A percentile compares a stretch with the other conserved stretches of the same genome.
phyloP scores from a whole-genome alignment of 2,797 vertebrate genomes.

The Fringilla coelebs region DNA sequence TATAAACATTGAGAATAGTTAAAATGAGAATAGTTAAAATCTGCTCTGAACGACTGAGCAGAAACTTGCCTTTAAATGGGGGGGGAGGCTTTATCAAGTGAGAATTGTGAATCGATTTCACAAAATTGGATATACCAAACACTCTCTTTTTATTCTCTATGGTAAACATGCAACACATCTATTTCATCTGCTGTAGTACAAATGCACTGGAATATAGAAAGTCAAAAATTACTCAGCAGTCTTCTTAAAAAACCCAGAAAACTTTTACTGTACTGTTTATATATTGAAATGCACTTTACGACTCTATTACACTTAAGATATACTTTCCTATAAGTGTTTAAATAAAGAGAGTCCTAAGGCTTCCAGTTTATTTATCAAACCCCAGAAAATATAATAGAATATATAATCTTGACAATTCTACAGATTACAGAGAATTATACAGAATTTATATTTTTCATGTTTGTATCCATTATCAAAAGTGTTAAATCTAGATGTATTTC shows the following conservation, averaged over 20 bases:
- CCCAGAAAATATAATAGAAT: constrained; percentile 35
- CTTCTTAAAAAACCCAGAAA: neutral
- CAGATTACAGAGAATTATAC: neutral
- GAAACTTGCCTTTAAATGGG: neutral
- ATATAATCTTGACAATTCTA: neutral
- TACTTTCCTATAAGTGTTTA: neutral
- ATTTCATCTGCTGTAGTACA: constrained; percentile 69
- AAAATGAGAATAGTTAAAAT: neutral
- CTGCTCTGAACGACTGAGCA: neutral
- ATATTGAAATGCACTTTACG: neutral
- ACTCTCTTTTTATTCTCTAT: constrained; percentile 67
- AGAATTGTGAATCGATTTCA: neutral
- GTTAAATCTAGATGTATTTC: neutral
- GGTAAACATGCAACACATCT: constrained; percentile 67
- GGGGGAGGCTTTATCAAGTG: neutral
- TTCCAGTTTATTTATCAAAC: neutral
- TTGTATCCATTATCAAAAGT: constrained; percentile 10
- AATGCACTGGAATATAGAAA: constrained; percentile 67
- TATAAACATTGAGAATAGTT: neutral
- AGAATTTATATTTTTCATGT: neutral
- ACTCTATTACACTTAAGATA: neutral
- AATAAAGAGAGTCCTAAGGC: constrained; percentile 19
- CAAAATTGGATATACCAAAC: constrained; percentile 39
- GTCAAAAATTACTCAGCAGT: constrained; percentile 41
- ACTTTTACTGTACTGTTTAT: neutral